Evolutionary conservation across 2,888 invertebrate species (phyloP).

Genomic region (Entomobrya multifasciata): DNA sequence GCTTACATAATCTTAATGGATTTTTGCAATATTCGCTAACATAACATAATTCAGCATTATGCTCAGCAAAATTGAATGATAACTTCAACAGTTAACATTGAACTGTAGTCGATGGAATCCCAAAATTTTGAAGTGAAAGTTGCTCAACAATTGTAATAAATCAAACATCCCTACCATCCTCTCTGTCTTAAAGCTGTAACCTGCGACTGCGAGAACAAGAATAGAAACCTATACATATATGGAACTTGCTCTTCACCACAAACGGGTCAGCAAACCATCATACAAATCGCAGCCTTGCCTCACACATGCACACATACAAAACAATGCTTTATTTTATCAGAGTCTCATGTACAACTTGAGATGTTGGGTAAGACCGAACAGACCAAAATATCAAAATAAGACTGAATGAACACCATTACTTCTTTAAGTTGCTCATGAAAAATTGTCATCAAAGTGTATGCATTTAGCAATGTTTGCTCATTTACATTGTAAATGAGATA

Average conservation of each 20-base stretch:
- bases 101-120: neutral
- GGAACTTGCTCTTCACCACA: constrained; percentile 53
- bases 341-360: too few relatives aligned
- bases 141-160: neutral
- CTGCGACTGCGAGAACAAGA: too few relatives aligned
- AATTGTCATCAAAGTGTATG: neutral
- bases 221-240: constrained; percentile 68
- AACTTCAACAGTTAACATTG: constrained; percentile 17
- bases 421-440: too few relatives aligned
- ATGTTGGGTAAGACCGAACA: neutral
- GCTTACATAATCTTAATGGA: constrained; percentile 34
- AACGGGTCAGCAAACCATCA: constrained; percentile 6
- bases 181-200: too few relatives aligned
- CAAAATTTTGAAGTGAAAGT: constrained; percentile 55
- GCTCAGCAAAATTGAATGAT: neutral
- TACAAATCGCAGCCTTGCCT: too few relatives aligned
- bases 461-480: neutral
- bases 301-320: too few relatives aligned
- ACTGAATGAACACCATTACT: too few relatives aligned
- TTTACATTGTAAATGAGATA: neutral
- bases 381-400: neutral
- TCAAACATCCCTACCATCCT: neutral
- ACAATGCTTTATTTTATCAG: too few relatives aligned
- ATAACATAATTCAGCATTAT: neutral
- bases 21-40: neutral